Conservation (phyloP, 23 tunicate genomes). For the Ascidia mentula region DNA sequence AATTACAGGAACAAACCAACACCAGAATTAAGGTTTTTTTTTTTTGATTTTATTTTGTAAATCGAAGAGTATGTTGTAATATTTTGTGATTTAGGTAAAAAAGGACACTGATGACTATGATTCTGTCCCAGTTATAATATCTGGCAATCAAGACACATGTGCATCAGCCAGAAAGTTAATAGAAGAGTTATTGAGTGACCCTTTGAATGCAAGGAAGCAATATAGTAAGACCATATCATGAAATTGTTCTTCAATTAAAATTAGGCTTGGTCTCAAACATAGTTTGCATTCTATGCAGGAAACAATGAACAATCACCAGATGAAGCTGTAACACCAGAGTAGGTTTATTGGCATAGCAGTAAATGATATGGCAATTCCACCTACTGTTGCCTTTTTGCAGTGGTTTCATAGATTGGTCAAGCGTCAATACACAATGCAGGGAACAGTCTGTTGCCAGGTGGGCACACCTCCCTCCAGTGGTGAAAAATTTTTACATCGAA, state of each 20-base stretch:
- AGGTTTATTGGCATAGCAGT: background rate
- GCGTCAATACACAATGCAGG: slow-evolving; percentile 23
- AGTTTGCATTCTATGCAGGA: background rate
- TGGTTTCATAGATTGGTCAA: slow-evolving; percentile 56
- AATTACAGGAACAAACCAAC: slow-evolving; percentile 58
- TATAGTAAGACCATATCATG: background rate
- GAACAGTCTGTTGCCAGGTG: slow-evolving; percentile 35
- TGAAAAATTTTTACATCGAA: slow-evolving; percentile 85
- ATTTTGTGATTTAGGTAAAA: slow-evolving; percentile 14
- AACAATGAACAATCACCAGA: background rate
- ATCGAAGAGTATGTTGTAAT: no score
- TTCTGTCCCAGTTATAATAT: slow-evolving; percentile 42
- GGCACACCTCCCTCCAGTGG: slow-evolving; percentile 42
- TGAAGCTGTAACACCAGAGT: background rate
- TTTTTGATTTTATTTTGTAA: no score
- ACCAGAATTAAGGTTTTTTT: slow-evolving; percentile 65
- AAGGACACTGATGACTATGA: slow-evolving; percentile 31
- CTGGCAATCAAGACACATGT: slow-evolving; percentile 17
- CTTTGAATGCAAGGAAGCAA: background rate
- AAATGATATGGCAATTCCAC: no score
- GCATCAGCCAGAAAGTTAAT: slow-evolving; percentile 50
- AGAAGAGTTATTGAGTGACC: slow-evolving; percentile 34
- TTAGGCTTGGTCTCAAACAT: background rate
- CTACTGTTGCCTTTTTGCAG: background rate
- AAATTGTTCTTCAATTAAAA: background rate